Evolutionary conservation across 2,888 invertebrate genomes (phyloP), one percentile per base, ranked within the genome.

Genomic region (Scaeva pyrastri): DNA sequence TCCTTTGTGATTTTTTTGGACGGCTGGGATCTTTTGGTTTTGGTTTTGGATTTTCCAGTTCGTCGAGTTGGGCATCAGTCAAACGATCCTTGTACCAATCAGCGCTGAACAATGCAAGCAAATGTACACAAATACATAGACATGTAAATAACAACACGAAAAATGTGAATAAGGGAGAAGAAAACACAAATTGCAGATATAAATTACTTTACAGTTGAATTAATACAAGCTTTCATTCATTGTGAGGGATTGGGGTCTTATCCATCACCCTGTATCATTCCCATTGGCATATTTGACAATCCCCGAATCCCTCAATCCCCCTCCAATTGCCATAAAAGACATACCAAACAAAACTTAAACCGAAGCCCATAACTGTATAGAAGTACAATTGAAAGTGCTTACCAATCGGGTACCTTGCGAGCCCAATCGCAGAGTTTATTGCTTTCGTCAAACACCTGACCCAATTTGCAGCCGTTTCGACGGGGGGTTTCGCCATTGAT

Each of bases 81-180:
- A 97, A 93, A 88, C 96, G 95, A 52, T 95, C 97, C 91, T 97
- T 97, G 93, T 97, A 97, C 97, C 97, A 97, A 90, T 97, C 97
- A 88, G 95, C 96, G 92, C 97, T 97, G 92, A n/a, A 94, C 91
- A 70, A 52, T 45, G 52, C 72, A 72, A 80, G 88, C 36, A 60
- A 52, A 52, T 52, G 26, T 11, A 14, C 14, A 26, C n/a, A 11
- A 21, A 52, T 39, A 12, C 1, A 7, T 31, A 5, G 0, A 1
- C 8, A 31, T 31, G 31, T 12, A 12, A 60, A 70, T 60, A 14
- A 50, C 56, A 31, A 12, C 10, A 78, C 10, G 75, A 62, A 43
- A 58, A 58, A 36, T 36, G 36, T 58, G 39, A 39, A 12, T 16
- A 58, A 19, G 19, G 19, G 19, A 58, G 36, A 58, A 39, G 14